Evolutionary conservation across 2,797 vertebrate species (phyloP).

Genomic region (Discoglossus pictus): DNA sequence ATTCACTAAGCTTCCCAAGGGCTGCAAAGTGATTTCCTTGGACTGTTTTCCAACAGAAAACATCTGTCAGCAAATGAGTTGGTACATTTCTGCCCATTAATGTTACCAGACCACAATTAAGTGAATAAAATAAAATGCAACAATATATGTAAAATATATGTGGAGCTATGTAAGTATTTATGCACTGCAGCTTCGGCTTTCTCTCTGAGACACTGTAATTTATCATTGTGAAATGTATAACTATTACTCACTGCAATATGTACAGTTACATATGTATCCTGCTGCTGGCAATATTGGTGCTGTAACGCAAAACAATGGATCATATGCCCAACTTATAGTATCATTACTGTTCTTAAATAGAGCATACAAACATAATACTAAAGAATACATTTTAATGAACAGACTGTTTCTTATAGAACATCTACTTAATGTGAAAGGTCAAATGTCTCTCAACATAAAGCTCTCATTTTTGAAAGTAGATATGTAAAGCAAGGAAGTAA

Average conservation of each 20-base stretch:
- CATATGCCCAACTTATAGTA: constrained; percentile 20
- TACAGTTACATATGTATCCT: constrained; percentile 43
- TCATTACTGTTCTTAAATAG: constrained; percentile 19
- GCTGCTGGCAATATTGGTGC: constrained; percentile 31
- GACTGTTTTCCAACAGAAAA: too few species aligned
- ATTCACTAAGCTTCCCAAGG: too few species aligned
- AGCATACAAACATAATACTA: too few species aligned
- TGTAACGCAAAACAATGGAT: constrained; percentile 36
- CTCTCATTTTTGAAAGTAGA: too few species aligned
- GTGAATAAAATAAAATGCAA: too few species aligned
- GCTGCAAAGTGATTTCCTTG: too few species aligned
- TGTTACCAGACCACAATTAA: too few species aligned
- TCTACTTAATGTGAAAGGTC: too few species aligned
- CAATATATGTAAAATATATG: constrained; percentile 2
- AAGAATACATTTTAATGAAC: too few species aligned
- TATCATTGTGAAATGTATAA: constrained; percentile 28
- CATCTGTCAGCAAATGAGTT: not conserved
- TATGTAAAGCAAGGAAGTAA: too few species aligned
- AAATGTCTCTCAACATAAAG: too few species aligned
- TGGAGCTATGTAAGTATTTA: constrained; percentile 17
- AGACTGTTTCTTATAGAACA: too few species aligned
- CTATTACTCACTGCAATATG: constrained; percentile 37
- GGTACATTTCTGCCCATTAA: not conserved
- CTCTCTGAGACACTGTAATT: constrained; percentile 20
- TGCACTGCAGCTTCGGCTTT: constrained; percentile 4